Evolutionary conservation across 2,113 vertebrate genomes (phyloP).

Genomic region (Oncorhynchus tshawytscha): DNA sequence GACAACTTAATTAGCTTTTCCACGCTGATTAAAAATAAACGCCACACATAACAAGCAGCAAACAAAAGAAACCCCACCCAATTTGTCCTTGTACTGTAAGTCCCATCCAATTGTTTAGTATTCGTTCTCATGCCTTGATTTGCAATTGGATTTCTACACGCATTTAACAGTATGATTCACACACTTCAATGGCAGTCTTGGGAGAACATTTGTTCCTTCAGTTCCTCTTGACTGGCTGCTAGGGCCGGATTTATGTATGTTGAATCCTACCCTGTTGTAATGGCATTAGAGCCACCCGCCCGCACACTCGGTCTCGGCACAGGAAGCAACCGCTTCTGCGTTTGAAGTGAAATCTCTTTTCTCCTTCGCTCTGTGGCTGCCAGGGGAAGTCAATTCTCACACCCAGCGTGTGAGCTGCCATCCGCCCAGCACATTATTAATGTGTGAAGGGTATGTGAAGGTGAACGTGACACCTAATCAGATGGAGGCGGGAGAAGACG

Average conservation of each 20-base stretch:
- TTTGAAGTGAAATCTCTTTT: background rate
- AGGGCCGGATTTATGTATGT: background rate
- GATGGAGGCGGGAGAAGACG: background rate
- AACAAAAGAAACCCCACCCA: no score
- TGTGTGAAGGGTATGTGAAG: background rate
- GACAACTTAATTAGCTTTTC: no score
- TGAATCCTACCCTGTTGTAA: background rate
- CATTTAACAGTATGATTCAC: background rate
- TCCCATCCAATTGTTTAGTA: background rate
- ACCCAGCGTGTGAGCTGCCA: background rate
- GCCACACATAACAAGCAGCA: background rate
- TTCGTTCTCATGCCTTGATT: background rate
- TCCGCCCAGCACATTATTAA: background rate
- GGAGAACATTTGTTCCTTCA: background rate
- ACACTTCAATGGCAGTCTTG: background rate
- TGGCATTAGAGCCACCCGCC: background rate
- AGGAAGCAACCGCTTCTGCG: background rate
- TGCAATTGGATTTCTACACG: background rate
- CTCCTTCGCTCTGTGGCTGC: background rate
- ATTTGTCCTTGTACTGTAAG: no score
- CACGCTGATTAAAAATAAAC: no score
- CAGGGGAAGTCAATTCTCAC: background rate
- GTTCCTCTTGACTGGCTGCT: background rate
- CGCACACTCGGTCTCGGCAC: background rate
- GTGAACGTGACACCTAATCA: slow-evolving; percentile 1